Percentiles rank a stretch among this genome's conserved stretches.
Evolutionary conservation across 2,797 vertebrate genomes (phyloP).

Genomic region (Xenopus petersii): DNA sequence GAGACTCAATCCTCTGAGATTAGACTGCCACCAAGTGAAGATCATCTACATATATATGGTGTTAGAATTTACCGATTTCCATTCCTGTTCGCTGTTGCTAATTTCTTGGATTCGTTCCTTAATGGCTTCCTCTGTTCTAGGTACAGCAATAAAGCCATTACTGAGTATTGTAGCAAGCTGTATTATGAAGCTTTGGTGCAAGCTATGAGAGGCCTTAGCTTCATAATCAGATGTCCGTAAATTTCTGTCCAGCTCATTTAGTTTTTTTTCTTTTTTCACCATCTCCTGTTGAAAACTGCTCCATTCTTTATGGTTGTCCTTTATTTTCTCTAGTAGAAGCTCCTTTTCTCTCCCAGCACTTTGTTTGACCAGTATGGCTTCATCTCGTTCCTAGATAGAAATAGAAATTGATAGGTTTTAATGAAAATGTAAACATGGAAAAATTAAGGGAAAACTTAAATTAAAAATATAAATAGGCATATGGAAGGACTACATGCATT

Average conservation of each 20-base stretch:
- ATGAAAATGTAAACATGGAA: too few species aligned
- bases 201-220: slow-evolving; percentile 23
- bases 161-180: slow-evolving; percentile 48
- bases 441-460: too few species aligned
- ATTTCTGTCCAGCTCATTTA: slow-evolving; percentile 28
- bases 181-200: slow-evolving; percentile 48
- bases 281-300: slow-evolving; percentile 51
- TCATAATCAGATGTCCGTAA: slow-evolving; percentile 39
- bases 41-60: not conserved
- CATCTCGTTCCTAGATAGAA: slow-evolving; percentile 49
- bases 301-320: slow-evolving; percentile 50
- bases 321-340: slow-evolving; percentile 49
- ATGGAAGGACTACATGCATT: too few species aligned
- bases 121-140: slow-evolving; percentile 40
- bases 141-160: slow-evolving; percentile 35
- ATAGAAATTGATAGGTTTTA: not conserved
- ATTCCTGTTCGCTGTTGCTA: slow-evolving; percentile 41
- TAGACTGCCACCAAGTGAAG: too few species aligned
- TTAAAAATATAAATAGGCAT: too few species aligned
- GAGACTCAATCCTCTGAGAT: too few species aligned
- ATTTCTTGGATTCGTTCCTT: slow-evolving; percentile 47
- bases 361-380: slow-evolving; percentile 40
- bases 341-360: slow-evolving; percentile 42
- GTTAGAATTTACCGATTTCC: slow-evolving; percentile 50
- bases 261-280: slow-evolving; percentile 34